A percentile compares a stretch with the other conserved stretches of the same genome.
Evolutionary conservation across 2,797 vertebrate species (phyloP).

Genomic region (Caiman crocodilus): DNA sequence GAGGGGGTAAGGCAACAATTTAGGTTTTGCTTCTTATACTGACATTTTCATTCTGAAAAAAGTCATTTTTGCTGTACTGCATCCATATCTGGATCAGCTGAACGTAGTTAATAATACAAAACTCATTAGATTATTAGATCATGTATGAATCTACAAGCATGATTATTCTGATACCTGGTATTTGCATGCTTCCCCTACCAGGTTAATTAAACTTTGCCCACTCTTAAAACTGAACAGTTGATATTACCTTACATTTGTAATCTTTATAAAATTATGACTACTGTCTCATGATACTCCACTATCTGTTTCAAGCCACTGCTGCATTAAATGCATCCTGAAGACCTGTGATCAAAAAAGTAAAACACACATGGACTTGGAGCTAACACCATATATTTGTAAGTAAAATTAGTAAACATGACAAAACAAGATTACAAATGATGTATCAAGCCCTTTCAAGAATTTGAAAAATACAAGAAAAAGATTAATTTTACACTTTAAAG

Average conservation of each 20-base stretch:
- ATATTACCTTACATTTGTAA: neutral
- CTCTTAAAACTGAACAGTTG: neutral
- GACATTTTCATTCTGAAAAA: too few species aligned
- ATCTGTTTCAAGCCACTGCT: neutral
- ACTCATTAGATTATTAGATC: rapidly evolving
- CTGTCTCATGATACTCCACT: neutral
- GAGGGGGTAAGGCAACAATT: too few species aligned
- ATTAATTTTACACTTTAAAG: conserved; percentile 1
- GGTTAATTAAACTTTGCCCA: neutral
- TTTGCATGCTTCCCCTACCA: neutral
- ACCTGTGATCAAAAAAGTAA: conserved; percentile 11
- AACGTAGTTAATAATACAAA: neutral
- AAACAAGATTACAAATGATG: conserved; percentile 55
- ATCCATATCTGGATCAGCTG: too few species aligned
- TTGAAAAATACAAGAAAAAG: conserved; percentile 39
- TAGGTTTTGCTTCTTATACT: too few species aligned
- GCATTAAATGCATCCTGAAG: neutral
- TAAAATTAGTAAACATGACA: conserved; percentile 52
- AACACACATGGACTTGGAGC: conserved; percentile 59
- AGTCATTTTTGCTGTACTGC: too few species aligned
- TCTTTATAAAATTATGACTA: neutral
- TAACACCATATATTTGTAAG: conserved; percentile 68
- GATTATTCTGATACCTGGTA: neutral
- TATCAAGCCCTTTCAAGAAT: conserved; percentile 62
- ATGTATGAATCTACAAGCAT: neutral